These are phyloP conservation scores for Rutpela maculata DNA, from an alignment of 2,888 invertebrate species.

Conservation along the genomic window DNA sequence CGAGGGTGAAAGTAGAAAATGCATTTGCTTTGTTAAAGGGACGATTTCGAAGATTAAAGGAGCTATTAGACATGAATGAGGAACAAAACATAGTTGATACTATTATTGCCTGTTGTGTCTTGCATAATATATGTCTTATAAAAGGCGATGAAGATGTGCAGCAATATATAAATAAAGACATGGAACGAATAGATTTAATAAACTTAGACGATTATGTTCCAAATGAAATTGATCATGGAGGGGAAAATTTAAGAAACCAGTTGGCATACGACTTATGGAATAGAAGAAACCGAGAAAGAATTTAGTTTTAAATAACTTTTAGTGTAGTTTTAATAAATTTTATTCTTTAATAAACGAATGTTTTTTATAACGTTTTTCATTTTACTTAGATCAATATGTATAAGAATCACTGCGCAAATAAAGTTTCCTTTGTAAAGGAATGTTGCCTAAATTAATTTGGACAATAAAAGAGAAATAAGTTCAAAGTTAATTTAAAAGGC, in stretches of 20 bases:
- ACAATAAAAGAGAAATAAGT: too few relatives aligned
- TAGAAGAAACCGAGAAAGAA: neutral
- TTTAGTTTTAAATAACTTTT: neutral
- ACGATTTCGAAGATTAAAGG: neutral
- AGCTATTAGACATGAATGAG: neutral
- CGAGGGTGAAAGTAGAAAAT: neutral
- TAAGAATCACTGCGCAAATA: too few relatives aligned
- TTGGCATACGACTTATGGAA: neutral
- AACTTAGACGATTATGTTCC: neutral
- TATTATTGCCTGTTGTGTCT: neutral
- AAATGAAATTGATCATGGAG: neutral
- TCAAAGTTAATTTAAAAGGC: too few relatives aligned
- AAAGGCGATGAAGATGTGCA: neutral
- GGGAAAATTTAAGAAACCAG: neutral
- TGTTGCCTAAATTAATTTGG: too few relatives aligned
- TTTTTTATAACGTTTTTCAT: too few relatives aligned
- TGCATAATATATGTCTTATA: constrained; percentile 3
- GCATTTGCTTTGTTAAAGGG: neutral
- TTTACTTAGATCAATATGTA: too few relatives aligned
- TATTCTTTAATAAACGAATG: too few relatives aligned
- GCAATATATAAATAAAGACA: neutral
- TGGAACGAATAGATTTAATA: neutral
- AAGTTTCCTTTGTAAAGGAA: too few relatives aligned
- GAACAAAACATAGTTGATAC: neutral
- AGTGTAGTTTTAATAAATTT: too few relatives aligned